A percentile compares a stretch with the other conserved stretches of the same genome.
phyloP scores from a whole-genome alignment of 2,888 invertebrate species.

The Cremastinae sp. region DNA sequence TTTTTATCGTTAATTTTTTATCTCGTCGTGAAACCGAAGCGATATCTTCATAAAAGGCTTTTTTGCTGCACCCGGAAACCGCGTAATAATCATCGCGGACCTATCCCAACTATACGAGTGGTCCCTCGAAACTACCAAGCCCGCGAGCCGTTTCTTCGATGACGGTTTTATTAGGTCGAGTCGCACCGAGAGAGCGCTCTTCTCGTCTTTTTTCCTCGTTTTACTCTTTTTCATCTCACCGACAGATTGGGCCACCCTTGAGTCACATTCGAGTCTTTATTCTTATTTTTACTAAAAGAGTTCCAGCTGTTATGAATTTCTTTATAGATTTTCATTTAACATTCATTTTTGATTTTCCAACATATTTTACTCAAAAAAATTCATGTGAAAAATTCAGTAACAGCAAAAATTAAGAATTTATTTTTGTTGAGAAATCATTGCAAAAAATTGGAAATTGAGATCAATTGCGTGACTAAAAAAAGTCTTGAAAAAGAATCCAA shows the following conservation, averaged over 20 bases:
- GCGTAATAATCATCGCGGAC: constrained; percentile 13
- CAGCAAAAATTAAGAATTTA: too few relatives aligned
- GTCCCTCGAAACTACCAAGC: constrained; percentile 32
- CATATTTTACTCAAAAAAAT: too few relatives aligned
- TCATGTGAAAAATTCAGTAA: too few relatives aligned
- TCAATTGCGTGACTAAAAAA: too few relatives aligned
- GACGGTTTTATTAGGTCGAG: constrained; percentile 47
- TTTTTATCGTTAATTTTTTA: not conserved
- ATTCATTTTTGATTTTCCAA: too few relatives aligned
- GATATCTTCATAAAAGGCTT: constrained; percentile 16
- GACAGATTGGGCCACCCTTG: constrained; percentile 15
- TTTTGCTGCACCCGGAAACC: constrained; percentile 43
- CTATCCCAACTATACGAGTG: constrained; percentile 28
- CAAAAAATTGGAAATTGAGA: too few relatives aligned
- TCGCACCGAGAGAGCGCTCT: not conserved
- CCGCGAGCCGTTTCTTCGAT: constrained; percentile 38
- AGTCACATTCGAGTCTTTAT: not conserved
- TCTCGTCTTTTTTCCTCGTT: constrained; percentile 5
- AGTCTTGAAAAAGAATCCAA: not conserved
- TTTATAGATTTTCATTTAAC: not conserved
- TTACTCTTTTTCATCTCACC: not conserved
- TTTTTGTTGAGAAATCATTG: too few relatives aligned
- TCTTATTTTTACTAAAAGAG: not conserved
- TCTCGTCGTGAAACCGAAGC: constrained; percentile 27
- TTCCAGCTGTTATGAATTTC: not conserved